phyloP scores from a whole-genome alignment of 1,140 invertebrate species.

The Drosophila neocordata region DNA sequence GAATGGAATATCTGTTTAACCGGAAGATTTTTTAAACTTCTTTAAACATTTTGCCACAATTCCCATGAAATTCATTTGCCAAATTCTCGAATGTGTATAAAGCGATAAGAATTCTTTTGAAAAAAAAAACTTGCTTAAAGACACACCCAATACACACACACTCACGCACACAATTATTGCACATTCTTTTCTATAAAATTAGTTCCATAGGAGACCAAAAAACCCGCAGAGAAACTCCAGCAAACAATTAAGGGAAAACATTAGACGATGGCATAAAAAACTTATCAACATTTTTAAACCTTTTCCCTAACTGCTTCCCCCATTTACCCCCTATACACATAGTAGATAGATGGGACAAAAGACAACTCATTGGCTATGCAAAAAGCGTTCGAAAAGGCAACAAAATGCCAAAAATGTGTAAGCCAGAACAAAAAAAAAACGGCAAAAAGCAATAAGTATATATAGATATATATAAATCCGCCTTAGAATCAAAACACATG shows the following conservation, averaged over 20 bases:
- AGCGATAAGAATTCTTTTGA: conserved; percentile 17
- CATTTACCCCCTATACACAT: not conserved
- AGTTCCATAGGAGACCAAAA: not conserved
- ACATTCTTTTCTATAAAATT: conserved; percentile 7
- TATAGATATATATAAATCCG: conserved; percentile 46
- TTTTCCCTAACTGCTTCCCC: not conserved
- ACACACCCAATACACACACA: not conserved
- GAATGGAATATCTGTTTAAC: not conserved
- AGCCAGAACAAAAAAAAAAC: conserved; percentile 26
- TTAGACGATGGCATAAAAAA: conserved; percentile 36
- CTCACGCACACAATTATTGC: not conserved
- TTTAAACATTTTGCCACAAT: not conserved
- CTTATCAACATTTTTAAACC: conserved; percentile 19
- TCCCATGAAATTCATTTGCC: conserved; percentile 1
- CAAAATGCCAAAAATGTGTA: conserved; percentile 26
- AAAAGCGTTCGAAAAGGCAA: conserved; percentile 15
- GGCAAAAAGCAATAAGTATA: conserved; percentile 24
- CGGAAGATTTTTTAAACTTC: not conserved
- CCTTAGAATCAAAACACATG: conserved; percentile 62
- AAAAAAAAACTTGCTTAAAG: conserved; percentile 11
- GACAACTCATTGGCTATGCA: conserved; percentile 31
- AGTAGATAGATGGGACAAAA: conserved; percentile 30
- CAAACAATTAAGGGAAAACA: conserved; percentile 30
- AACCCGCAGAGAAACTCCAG: conserved; percentile 21
- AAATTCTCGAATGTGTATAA: not conserved